phyloP scores from a whole-genome alignment of 2,797 vertebrate genomes.

The Tachyglossus aculeatus region DNA sequence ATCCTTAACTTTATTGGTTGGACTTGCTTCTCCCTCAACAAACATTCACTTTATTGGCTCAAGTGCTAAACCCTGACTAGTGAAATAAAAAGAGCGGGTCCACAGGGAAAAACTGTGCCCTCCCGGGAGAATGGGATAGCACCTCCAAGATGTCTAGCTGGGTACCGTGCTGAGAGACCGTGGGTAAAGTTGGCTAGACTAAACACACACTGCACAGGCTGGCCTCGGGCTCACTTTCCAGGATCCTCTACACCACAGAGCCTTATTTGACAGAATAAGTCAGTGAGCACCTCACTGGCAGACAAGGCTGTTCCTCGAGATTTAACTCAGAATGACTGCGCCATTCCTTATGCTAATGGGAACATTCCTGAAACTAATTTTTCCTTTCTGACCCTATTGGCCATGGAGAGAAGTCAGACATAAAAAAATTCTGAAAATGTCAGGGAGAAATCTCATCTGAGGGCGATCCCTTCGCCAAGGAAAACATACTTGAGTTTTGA shows the following conservation, averaged over 20 bases:
- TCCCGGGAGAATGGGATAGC: background rate
- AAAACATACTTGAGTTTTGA: constrained; percentile 73
- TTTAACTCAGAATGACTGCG: constrained; percentile 60
- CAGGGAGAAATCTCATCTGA: constrained; percentile 73
- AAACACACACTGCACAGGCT: constrained; percentile 43
- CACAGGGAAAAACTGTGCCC: constrained; percentile 18
- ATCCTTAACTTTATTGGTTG: background rate
- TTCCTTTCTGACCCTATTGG: constrained; percentile 74
- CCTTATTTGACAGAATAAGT: constrained; percentile 48
- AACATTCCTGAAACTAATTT: constrained; percentile 73
- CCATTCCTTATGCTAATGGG: constrained; percentile 62
- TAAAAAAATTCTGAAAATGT: constrained; percentile 77
- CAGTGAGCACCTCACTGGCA: constrained; percentile 71
- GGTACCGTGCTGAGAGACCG: constrained; percentile 39
- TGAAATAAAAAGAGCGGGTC: background rate
- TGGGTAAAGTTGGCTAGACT: constrained; percentile 61
- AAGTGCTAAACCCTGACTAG: background rate
- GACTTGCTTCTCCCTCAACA: background rate
- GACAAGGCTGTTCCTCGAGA: constrained; percentile 41
- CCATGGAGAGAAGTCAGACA: constrained; percentile 64
- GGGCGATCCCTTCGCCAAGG: constrained; percentile 67
- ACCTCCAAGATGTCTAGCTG: constrained; percentile 47
- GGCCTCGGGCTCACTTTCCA: constrained; percentile 29
- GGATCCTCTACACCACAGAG: constrained; percentile 52
- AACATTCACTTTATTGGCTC: background rate